Conservation (phyloP, 2,797 vertebrate species). For the Limnodromus scolopaceus region DNA sequence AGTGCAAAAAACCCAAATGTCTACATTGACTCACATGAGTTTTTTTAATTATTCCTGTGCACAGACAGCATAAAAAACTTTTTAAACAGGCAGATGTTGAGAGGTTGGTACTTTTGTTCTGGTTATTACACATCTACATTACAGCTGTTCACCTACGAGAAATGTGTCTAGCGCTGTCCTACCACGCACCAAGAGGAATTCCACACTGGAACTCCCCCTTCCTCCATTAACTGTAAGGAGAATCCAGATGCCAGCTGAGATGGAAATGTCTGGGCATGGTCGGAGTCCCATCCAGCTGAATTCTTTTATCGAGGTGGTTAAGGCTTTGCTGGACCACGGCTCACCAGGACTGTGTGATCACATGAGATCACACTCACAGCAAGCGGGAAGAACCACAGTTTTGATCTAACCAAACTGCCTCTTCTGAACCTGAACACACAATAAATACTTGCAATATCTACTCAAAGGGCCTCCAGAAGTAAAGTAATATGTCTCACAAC, state of each 20-base stretch:
- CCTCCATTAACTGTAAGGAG: background rate
- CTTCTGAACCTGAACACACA: background rate
- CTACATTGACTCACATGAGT: background rate
- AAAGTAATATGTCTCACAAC: background rate
- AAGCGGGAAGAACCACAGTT: background rate
- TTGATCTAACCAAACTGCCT: background rate
- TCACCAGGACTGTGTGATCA: background rate
- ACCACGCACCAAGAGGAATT: rapidly evolving
- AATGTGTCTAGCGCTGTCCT: background rate
- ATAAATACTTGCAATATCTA: background rate
- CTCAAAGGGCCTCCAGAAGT: background rate
- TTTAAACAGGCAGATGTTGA: background rate
- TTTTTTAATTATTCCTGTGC: background rate
- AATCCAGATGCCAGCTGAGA: no score
- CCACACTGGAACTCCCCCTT: background rate
- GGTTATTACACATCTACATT: background rate
- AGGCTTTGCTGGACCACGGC: background rate
- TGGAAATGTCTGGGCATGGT: background rate
- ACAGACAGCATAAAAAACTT: background rate
- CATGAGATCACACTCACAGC: background rate
- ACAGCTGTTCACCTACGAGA: rapidly evolving
- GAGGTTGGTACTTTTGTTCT: background rate
- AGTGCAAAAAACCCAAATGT: background rate
- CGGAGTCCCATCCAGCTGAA: background rate
- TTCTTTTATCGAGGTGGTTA: background rate